Conservation (phyloP, 2,797 vertebrate species). For the Geotrypetes seraphini region DNA sequence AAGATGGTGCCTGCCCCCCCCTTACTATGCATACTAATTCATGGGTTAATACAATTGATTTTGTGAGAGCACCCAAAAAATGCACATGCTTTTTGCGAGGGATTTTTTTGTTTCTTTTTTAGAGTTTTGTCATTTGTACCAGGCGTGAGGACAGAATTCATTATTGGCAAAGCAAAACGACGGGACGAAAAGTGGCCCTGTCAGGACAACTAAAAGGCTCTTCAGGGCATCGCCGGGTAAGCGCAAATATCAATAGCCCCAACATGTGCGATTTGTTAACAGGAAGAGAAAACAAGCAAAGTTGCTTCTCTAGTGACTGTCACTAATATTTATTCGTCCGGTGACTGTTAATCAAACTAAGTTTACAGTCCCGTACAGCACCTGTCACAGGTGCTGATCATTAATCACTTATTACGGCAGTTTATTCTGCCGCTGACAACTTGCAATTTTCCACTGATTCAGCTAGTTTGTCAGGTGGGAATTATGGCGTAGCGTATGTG, state of each 20-base stretch:
- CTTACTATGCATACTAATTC: too few species aligned
- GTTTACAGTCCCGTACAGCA: slow-evolving; percentile 67
- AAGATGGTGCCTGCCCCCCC: too few species aligned
- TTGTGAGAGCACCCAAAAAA: too few species aligned
- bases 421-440: slow-evolving; percentile 98
- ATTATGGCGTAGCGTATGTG: slow-evolving; percentile 90
- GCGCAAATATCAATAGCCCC: slow-evolving; percentile 62
- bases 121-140: too few species aligned
- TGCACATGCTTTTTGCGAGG: too few species aligned
- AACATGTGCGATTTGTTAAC: slow-evolving; percentile 55
- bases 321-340: slow-evolving; percentile 69
- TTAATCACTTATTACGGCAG: slow-evolving; percentile 96
- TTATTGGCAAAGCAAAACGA: too few species aligned
- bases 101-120: too few species aligned
- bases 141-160: too few species aligned
- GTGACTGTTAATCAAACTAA: slow-evolving; percentile 67
- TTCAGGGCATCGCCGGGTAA: slow-evolving; percentile 37
- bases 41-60: too few species aligned
- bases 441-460: slow-evolving; percentile 97
- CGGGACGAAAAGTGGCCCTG: too few species aligned
- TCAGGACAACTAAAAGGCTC: slow-evolving; percentile 27
- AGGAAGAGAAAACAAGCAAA: slow-evolving; percentile 49
- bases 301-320: slow-evolving; percentile 57
- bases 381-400: slow-evolving; percentile 97
- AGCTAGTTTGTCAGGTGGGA: slow-evolving; percentile 97